These are phyloP conservation scores for Oreocharis arfaki DNA, from an alignment of 2,113 vertebrate genomes.

Conservation along the genomic window DNA sequence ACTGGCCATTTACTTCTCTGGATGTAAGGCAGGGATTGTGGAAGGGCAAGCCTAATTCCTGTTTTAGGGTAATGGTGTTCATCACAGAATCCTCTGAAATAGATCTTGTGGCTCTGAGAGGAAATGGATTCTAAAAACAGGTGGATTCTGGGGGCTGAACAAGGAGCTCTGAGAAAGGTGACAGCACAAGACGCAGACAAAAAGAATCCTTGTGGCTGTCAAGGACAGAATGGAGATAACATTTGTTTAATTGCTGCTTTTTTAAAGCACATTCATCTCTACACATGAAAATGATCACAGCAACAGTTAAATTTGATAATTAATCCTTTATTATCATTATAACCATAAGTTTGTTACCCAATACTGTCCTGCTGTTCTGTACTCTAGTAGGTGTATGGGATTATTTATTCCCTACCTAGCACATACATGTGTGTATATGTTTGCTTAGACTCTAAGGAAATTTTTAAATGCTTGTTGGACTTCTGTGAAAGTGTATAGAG, in stretches of 20 bases:
- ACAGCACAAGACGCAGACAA: neutral
- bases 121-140: neutral
- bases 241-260: neutral
- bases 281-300: neutral
- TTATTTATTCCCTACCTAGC: neutral
- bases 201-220: neutral
- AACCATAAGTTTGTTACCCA: neutral
- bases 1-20: neutral
- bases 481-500: neutral
- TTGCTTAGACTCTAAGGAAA: neutral
- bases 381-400: neutral
- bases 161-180: neutral
- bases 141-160: neutral
- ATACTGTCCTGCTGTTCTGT: neutral
- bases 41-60: neutral
- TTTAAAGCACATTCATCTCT: neutral
- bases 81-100: neutral
- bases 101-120: neutral
- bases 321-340: neutral
- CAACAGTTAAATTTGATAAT: neutral
- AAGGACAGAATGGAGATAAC: neutral
- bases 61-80: neutral
- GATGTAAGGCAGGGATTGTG: neutral
- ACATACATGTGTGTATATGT: neutral
- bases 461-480: neutral